Evolutionary conservation across 1,140 invertebrate genomes (phyloP), one percentile per base, ranked within the genome.

Genomic region (Drosophila pruinosa): DNA sequence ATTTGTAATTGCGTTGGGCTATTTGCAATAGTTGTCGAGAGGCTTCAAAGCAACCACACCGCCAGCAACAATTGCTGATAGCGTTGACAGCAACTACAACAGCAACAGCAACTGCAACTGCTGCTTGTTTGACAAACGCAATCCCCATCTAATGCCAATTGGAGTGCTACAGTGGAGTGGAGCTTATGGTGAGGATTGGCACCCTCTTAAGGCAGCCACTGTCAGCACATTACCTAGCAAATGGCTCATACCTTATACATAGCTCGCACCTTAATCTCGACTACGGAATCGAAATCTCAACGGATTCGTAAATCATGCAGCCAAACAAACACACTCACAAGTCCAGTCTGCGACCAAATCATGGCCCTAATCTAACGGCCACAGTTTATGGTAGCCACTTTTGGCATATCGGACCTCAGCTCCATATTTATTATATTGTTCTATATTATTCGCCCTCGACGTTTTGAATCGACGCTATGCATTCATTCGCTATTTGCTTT

Each of bases 301-400:
- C 77, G 64, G 52, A 86, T 85, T 75, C 73, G 81, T 77, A 77
- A 80, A 85, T 86, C 81, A 86, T 73, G 64, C 76, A 62, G 52
- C 53, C 47, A 38, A 12, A 15, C 14, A 41, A 6, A 24, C 21
- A 54, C 34, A 39, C 19, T 36, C 4, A 21, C 17, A 22, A 41
- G 38, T 57, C 39, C 14, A n/a, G 21, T 34, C 47, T 75, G 75
- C 74, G 81, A 77, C 73, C 77, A 85, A 85, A 85, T 85, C 81
- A 85, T 85, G 81, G 81, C 77, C 54, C 81, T 85, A 85, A 85
- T 85, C 81, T 85, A 85, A 56, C 81, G 73, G 72, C 72, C 58
- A 58, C 61, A 61, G 48, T 85, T 86, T 85, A 85, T 86, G 80
- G 61, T 48, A 21, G 39, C 81, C 81, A 74, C 81, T 81, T 80